These are phyloP conservation scores for Drosophila sp. DNA, from an alignment of 1,140 invertebrate species.

Conservation along the genomic window DNA sequence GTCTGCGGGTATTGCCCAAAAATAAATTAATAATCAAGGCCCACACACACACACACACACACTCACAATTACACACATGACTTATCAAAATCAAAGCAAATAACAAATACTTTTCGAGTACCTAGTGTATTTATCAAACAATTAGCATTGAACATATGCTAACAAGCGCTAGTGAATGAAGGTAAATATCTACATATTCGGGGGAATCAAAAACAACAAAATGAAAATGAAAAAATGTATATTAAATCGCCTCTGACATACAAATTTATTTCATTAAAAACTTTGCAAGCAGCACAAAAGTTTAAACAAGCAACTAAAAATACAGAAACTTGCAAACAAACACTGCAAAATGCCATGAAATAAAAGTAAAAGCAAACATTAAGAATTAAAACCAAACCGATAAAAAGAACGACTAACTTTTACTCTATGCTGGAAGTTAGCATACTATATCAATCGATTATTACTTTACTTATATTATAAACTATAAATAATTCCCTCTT, in stretches of 20 bases:
- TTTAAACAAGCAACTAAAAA: slow-evolving; percentile 41
- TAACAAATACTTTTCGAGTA: slow-evolving; percentile 10
- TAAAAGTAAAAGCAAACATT: slow-evolving; percentile 28
- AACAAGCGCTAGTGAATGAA: slow-evolving; percentile 15
- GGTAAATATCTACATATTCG: slow-evolving; percentile 4
- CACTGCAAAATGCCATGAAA: slow-evolving; percentile 32
- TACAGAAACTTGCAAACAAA: slow-evolving; percentile 35
- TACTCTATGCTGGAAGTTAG: too few species aligned
- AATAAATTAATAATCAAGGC: slow-evolving; percentile 5
- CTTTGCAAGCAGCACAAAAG: slow-evolving; percentile 29
- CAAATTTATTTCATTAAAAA: slow-evolving; percentile 50
- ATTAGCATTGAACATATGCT: slow-evolving; percentile 28
- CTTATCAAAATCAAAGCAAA: slow-evolving; percentile 12
- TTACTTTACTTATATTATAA: too few species aligned
- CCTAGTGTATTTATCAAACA: slow-evolving; percentile 35
- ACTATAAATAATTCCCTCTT: too few species aligned
- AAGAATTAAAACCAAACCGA: slow-evolving; percentile 16
- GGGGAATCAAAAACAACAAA: slow-evolving; percentile 10
- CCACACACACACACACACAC: neutral
- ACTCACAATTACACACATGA: neutral
- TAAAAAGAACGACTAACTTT: neutral
- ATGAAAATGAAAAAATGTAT: slow-evolving; percentile 19
- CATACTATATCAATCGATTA: neutral
- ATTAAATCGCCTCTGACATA: slow-evolving; percentile 54
- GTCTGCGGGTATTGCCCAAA: slow-evolving; percentile 4